Conservation (phyloP, 2,888 invertebrate genomes). For the Ichneumoninae sp. region DNA sequence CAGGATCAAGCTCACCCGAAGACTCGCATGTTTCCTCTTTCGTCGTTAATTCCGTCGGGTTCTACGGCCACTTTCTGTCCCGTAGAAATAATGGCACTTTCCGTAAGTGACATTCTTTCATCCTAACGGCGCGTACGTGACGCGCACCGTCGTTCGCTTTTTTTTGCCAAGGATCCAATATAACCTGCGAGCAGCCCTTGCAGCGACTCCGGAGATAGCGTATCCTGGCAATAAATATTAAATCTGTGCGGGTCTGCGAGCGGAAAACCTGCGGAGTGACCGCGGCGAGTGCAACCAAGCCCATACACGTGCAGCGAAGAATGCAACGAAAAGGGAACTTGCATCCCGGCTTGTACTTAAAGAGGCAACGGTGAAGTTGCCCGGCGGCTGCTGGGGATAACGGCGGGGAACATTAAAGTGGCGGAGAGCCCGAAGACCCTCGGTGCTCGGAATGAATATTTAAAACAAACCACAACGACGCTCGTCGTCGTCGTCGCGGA, state of each 20-base stretch:
- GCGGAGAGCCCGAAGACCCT: slow-evolving; percentile 68
- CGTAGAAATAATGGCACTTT: slow-evolving; percentile 30
- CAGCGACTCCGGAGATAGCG: slow-evolving; percentile 19
- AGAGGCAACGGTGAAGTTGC: slow-evolving; percentile 71
- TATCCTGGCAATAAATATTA: slow-evolving; percentile 73
- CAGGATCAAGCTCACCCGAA: slow-evolving; percentile 17
- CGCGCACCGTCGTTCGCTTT: background rate
- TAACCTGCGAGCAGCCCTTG: background rate
- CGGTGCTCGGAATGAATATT: slow-evolving; percentile 78
- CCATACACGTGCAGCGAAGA: slow-evolving; percentile 13
- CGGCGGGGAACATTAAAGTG: slow-evolving; percentile 75
- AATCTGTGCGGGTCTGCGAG: slow-evolving; percentile 68
- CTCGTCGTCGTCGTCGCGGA: slow-evolving; percentile 33
- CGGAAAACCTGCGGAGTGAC: slow-evolving; percentile 32
- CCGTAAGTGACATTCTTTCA: slow-evolving; percentile 38
- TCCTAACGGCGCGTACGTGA: slow-evolving; percentile 34
- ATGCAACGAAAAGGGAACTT: slow-evolving; percentile 36
- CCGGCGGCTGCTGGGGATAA: slow-evolving; percentile 68
- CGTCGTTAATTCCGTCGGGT: slow-evolving; percentile 6
- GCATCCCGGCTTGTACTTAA: slow-evolving; percentile 71
- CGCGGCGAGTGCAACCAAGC: slow-evolving; percentile 24
- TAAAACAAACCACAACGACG: slow-evolving; percentile 76
- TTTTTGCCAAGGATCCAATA: slow-evolving; percentile 4
- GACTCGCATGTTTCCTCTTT: slow-evolving; percentile 14
- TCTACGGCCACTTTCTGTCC: slow-evolving; percentile 19